Evolutionary conservation across 2,888 invertebrate species (phyloP), one percentile per base, ranked within the genome.

Genomic region (Eugnorisma glareosa): DNA sequence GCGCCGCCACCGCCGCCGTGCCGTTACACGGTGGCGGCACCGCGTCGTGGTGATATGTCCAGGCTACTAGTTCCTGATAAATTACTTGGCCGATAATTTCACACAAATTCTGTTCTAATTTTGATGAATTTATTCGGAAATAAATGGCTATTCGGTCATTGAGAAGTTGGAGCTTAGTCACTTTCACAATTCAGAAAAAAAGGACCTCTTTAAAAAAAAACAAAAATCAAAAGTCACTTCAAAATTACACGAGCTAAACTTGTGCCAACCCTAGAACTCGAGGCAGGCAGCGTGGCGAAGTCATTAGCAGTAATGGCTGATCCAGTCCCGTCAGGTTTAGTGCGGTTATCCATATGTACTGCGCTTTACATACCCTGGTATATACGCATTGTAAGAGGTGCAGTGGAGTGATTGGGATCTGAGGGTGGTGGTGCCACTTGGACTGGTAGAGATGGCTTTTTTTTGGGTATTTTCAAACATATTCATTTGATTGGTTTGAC

Each of bases 231-330:
- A 67, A 48, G n/a, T 10, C 31, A 54, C 8, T 4, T 18, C 28
- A 37, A 57, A 37, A 37, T n/a, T 13, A 37, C 7, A 24, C 45
- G 57, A 54, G 64, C 10, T 18, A 18, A 1, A 40, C 24, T 54
- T 8, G n/a, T 61, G 77, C 31, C 92, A 95, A 64, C 96, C 96
- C 95, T 96, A 85, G 7, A 81, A 59, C 80, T 84, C 85, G 90
- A 91, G 84, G 93, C 93, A 95, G 94, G 95, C 92, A 93, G 93
- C 95, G 94, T 95, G 91, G 92, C 96, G 96, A 96, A 96, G 96
- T 96, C 96, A 96, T 96, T 96, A 96, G 96, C 94, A 96, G 96
- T 96, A 96, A 96, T 96, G 96, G 96, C 93, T 95, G 96, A 96
- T 96, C 94, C 96, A 94, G 92, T 91, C 87, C 90, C 92, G 92